These are phyloP conservation scores for Coregonus suidteri DNA, from an alignment of 2,797 vertebrate genomes.

Conservation along the genomic window DNA sequence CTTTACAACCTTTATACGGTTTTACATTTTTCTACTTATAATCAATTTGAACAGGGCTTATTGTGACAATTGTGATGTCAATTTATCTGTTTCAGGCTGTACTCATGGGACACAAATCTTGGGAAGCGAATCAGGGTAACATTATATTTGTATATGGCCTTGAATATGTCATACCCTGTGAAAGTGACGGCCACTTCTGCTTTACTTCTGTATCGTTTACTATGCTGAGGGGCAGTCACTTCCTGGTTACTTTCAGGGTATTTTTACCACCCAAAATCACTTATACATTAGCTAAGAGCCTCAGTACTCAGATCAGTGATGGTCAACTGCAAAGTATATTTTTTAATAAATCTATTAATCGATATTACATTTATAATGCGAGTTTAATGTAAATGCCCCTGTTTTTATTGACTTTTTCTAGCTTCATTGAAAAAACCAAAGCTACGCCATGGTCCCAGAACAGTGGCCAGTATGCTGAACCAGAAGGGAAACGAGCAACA, in stretches of 20 bases:
- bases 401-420: background rate
- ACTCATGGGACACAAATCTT: background rate
- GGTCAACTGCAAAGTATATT: background rate
- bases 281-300: no score
- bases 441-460: background rate
- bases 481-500: background rate
- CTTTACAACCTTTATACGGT: background rate
- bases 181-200: no score
- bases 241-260: background rate
- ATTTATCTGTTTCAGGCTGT: background rate
- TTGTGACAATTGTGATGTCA: background rate
- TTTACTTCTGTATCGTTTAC: no score
- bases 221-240: no score
- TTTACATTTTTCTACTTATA: background rate
- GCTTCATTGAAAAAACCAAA: background rate
- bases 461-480: background rate
- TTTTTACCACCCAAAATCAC: background rate
- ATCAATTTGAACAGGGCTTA: background rate
- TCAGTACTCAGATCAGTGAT: background rate
- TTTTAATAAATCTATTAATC: background rate
- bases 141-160: background rate
- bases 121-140: background rate
- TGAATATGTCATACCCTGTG: background rate
- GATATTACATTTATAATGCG: no score
- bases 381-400: background rate